Conservation (phyloP, 2,797 vertebrate species). For the Urophycis tenuis region DNA sequence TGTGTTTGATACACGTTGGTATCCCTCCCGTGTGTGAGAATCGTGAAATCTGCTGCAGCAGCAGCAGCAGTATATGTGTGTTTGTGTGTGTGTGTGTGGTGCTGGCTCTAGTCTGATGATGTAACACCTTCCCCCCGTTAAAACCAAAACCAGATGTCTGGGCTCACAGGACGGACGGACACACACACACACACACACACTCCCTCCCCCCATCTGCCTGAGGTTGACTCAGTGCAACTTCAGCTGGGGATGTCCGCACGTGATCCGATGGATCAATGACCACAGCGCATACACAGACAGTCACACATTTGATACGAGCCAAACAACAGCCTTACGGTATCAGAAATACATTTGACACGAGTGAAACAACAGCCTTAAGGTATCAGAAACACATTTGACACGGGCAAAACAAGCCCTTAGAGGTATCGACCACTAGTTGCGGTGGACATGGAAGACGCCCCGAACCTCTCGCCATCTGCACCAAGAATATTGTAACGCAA, state of each 20-base stretch:
- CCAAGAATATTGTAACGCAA: too few species aligned
- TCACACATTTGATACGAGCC: too few species aligned
- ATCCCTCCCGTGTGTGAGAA: too few species aligned
- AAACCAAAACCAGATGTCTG: constrained; percentile 57
- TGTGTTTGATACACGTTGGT: too few species aligned
- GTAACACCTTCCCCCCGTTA: constrained; percentile 29
- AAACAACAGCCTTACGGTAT: too few species aligned
- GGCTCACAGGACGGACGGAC: constrained; percentile 3
- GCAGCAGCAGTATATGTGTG: background rate
- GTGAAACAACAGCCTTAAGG: background rate
- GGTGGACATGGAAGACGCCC: too few species aligned
- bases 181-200: constrained; percentile 7
- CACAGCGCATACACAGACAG: too few species aligned
- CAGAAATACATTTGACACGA: background rate
- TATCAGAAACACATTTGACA: background rate
- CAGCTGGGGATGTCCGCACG: too few species aligned
- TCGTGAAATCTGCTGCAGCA: background rate
- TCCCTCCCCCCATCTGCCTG: background rate
- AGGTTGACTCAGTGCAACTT: background rate
- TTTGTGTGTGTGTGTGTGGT: constrained; percentile 17
- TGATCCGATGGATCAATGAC: too few species aligned
- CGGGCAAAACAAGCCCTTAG: background rate
- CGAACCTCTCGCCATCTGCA: too few species aligned
- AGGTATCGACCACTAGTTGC: too few species aligned
- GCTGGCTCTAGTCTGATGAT: constrained; percentile 38